These are phyloP conservation scores for Centropristis striata DNA, from an alignment of 2,113 vertebrate genomes.

Conservation along the genomic window DNA sequence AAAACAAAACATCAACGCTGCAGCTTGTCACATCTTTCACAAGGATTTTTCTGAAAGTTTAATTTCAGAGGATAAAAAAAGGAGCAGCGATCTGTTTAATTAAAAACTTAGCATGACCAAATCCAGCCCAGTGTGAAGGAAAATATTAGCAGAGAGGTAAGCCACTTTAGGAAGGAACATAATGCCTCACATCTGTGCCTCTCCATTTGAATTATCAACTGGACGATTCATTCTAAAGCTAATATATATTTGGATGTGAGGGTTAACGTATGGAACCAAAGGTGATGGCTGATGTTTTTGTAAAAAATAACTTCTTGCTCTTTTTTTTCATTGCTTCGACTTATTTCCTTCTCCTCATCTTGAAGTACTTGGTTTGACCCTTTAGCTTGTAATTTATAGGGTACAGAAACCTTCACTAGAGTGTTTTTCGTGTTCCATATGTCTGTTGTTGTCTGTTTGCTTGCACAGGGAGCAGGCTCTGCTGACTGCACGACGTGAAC, in stretches of 20 bases:
- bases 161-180: conserved; percentile 68
- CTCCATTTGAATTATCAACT: conserved; percentile 46
- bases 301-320: background rate
- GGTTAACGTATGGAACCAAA: background rate
- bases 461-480: conserved; percentile 92
- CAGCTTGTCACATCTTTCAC: conserved; percentile 47
- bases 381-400: background rate
- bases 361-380: background rate
- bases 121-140: conserved; percentile 76
- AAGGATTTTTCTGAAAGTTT: conserved; percentile 79
- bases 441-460: conserved; percentile 7
- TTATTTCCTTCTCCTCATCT: background rate
- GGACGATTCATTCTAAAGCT: conserved; percentile 3
- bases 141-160: conserved; percentile 83
- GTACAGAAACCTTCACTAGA: background rate
- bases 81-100: conserved; percentile 87
- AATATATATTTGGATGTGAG: background rate
- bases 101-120: conserved; percentile 84
- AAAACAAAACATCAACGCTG: background rate
- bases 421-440: background rate
- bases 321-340: background rate
- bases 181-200: conserved; percentile 56
- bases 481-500: conserved; percentile 88
- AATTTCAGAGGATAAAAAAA: conserved; percentile 81
- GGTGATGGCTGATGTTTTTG: background rate